Conservation (phyloP, 1,140 invertebrate genomes). For the Trichonephila clavata region DNA sequence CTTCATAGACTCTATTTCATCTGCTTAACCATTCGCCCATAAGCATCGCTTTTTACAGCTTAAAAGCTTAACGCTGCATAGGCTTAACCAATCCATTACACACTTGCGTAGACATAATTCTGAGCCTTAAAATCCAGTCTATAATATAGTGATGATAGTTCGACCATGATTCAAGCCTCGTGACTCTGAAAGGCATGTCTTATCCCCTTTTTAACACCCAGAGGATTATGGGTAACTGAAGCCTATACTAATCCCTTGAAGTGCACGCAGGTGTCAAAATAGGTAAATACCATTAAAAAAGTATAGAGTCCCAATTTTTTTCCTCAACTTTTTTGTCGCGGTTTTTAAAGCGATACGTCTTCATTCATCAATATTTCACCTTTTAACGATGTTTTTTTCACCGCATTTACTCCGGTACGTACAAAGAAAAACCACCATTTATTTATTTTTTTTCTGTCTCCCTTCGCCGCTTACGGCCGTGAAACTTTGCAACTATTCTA, state of each 20-base stretch:
- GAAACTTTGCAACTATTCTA: constrained; percentile 71
- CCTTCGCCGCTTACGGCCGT: constrained; percentile 20
- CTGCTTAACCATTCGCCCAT: not conserved
- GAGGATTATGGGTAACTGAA: constrained; percentile 63
- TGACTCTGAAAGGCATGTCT: constrained; percentile 68
- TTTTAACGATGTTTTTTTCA: constrained; percentile 51
- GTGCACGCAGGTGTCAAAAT: constrained; percentile 73
- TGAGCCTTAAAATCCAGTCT: constrained; percentile 45
- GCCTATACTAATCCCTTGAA: constrained; percentile 60
- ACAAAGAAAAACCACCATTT: constrained; percentile 53
- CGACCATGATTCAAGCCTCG: constrained; percentile 58
- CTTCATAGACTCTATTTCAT: not conserved
- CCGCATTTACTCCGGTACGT: not conserved
- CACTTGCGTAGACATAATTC: constrained; percentile 17
- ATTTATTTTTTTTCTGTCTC: not conserved
- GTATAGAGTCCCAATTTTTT: not conserved
- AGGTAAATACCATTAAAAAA: constrained; percentile 67
- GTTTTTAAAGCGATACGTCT: constrained; percentile 67
- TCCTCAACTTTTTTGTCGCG: constrained; percentile 30
- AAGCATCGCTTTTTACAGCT: constrained; percentile 19
- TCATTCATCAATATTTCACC: constrained; percentile 66
- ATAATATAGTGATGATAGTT: constrained; percentile 68
- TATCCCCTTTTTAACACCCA: constrained; percentile 48
- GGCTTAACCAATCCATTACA: constrained; percentile 61
- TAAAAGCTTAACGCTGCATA: constrained; percentile 32